Evolutionary conservation across 1,140 invertebrate species (phyloP), one percentile per base, ranked within the genome.

Genomic region (Archegozetes longisetosus): DNA sequence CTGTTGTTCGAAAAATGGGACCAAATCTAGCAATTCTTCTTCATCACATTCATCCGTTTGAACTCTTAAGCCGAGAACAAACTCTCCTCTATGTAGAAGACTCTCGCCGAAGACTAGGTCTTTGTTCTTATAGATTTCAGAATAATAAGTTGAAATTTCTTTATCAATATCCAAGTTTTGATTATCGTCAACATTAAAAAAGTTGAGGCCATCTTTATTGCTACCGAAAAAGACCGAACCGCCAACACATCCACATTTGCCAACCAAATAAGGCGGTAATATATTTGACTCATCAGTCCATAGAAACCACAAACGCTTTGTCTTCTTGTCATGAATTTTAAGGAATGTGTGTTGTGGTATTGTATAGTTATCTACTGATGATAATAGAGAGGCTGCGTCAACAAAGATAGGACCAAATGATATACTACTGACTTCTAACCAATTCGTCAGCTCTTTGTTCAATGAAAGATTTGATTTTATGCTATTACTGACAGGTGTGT

Each of bases 161-260:
- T 17, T 40, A 9, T 40, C 32, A 9, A 17, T 40, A 40, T 54
- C 17, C 28, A 58, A 12, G 61, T 20, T 48, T 32, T 55, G 12
- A 20, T 46, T 13, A 14, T 57, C 24, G 24, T 20, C 55, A 3
- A 63, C 59, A 59, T 22, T 58, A 62, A 65, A 63, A 64, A 67
- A 61, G 46, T 46, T 49, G 28, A 20, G 29, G 22, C 63, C 63
- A 60, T 61, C 63, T 58, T 66, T 67, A 64, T 76, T 76, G 20
- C 67, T 83, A 3, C 91, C 92, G 72, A 98, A 98, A 73, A 98
- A 98, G 17, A 77, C 75, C 69, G 89, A 96, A 0, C 91, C 91
- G 2, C 94, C 94, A 48, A 87, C 84, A 73, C 95, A 98, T 0
- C 91, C 93, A 72, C 95, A 98, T 64, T 84, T 85, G n/a, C 79